Conservation (phyloP, 2,113 vertebrate species). For the Hydropotes inermis region DNA sequence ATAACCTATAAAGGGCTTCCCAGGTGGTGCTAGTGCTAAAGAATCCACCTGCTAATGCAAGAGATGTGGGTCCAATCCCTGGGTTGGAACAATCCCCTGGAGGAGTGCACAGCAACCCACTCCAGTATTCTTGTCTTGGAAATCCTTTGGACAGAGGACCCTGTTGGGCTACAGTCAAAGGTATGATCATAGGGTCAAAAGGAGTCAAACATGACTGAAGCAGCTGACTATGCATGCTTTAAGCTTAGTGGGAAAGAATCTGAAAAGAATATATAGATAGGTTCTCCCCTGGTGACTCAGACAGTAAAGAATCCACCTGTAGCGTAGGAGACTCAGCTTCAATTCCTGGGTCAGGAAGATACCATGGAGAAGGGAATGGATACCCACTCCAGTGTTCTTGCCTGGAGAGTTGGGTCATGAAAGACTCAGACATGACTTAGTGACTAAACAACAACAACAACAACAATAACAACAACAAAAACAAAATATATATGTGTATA, state of each 20-base stretch:
- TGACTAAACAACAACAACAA: not conserved
- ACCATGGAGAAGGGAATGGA: not conserved
- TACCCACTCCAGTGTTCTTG: not conserved
- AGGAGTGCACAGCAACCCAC: not conserved
- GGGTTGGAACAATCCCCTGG: not conserved
- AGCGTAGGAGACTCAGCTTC: not conserved
- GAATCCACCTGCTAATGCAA: not conserved
- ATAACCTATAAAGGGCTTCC: not conserved
- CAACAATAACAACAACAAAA: not conserved
- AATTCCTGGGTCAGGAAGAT: not conserved
- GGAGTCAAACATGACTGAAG: not conserved
- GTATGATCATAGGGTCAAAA: not conserved
- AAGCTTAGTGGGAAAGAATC: not conserved
- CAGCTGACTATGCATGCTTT: not conserved
- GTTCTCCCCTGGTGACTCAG: not conserved
- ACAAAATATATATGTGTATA: not conserved
- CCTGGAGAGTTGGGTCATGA: not conserved
- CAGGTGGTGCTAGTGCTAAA: not conserved
- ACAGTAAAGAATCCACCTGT: not conserved
- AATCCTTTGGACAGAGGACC: not conserved
- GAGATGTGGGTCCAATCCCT: not conserved
- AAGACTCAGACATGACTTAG: not conserved
- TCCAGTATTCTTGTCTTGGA: not conserved
- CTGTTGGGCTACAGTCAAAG: not conserved
- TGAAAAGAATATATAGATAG: not conserved